These are phyloP conservation scores for pig (Sus scrofa) DNA, from an alignment of 2,113 vertebrate genomes.

Conservation along the genomic window T2T-Sscrofa CM000821.6:59980501-59981000, in stretches of 20 bases:
- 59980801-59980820: not conserved
- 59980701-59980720: not conserved
- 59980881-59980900: not conserved
- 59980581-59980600: not conserved
- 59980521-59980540: not conserved
- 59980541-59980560: not conserved
- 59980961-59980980: constrained; percentile 42
- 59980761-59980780: not conserved
- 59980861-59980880: not conserved
- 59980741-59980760: not conserved
- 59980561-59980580: not conserved
- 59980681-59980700: constrained; percentile 16
- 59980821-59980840: not conserved
- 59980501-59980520: not conserved
- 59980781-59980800: constrained; percentile 34
- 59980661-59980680: not conserved
- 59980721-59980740: not conserved
- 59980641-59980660: not conserved
- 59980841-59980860: not conserved
- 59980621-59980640: not conserved
- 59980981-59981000: not conserved
- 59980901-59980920: not conserved
- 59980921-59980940: not conserved
- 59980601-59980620: constrained; percentile 23
- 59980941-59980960: not conserved